These are phyloP conservation scores for Nezara viridula DNA, from an alignment of 2,888 invertebrate species.

Conservation along the genomic window DNA sequence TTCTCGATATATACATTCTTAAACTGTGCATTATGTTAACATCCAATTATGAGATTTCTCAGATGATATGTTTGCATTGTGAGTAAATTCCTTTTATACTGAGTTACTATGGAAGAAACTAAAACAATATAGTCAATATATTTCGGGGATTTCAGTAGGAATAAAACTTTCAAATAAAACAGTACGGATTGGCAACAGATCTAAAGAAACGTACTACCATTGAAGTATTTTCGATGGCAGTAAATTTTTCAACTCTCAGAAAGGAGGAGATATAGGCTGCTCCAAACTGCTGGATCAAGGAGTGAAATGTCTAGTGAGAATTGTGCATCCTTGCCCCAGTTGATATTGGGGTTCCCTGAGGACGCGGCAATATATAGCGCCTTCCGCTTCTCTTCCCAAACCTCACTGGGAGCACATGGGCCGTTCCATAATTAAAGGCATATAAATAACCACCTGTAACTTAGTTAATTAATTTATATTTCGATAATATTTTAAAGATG, in stretches of 20 bases:
- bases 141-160: neutral
- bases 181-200: neutral
- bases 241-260: constrained; percentile 32
- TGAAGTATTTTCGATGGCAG: neutral
- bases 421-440: neutral
- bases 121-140: neutral
- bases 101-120: too few species aligned
- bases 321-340: neutral
- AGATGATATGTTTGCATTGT: too few species aligned
- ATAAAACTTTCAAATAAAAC: neutral
- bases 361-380: neutral
- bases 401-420: neutral
- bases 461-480: neutral
- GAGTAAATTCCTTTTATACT: too few species aligned
- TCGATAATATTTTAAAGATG: neutral
- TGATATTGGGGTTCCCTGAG: neutral
- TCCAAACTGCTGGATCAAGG: neutral
- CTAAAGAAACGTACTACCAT: neutral
- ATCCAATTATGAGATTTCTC: too few species aligned
- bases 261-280: neutral
- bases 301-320: constrained; percentile 2
- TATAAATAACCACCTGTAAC: neutral
- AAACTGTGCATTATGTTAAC: too few species aligned
- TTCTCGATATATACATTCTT: too few species aligned
- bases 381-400: neutral